Evolutionary conservation across 2,797 vertebrate species (phyloP), one percentile per base, ranked within the genome.

Genomic region (Sebastes minor): DNA sequence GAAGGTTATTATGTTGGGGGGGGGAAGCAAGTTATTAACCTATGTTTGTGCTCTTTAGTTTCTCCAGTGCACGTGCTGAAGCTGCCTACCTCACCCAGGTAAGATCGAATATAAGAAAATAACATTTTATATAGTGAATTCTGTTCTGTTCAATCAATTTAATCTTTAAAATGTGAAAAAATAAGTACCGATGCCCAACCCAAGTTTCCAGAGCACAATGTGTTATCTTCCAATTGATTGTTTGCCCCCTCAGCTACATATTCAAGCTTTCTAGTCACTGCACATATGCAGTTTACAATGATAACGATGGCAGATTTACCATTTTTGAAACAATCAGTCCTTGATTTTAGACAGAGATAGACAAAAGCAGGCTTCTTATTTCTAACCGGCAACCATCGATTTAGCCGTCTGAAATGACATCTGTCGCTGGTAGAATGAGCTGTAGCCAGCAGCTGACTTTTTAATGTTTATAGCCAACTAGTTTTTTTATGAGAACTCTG

Each of bases 41-140:
- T 0, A 2, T 71, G 11, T 86, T 64, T 81, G 16, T 83, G 28
- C 23, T 76, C 60, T 92, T 82, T 72, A 96, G 96, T 86, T 96
- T 96, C 71, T 95, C 95, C 55, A 96, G 95, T 79, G 95, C 95
- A 30, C 94, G 95, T 10, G 95, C 96, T 55, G 97, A 98, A 93
- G 97, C 97, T 2, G 95, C 97, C 7, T 98, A 97, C 95, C 97
- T 98, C 85, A 97, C 97, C 0, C 94, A 95, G 92, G 94, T 94
- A 89, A 89, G 78, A 64, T 33, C 14, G 28, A 18, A 6, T 20
- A 3, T 20, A 2, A 25, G 53, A 71, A 4, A 23, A 2, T 3
- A 18, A 22, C 14, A 25, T 62, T 13, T 62, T 2, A 28, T 22
- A 25, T 2, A 30, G 8, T 55, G 57, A 11, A 32, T 68, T 65